Conservation (phyloP, 2,113 vertebrate species). For the Rostratula benghalensis region DNA sequence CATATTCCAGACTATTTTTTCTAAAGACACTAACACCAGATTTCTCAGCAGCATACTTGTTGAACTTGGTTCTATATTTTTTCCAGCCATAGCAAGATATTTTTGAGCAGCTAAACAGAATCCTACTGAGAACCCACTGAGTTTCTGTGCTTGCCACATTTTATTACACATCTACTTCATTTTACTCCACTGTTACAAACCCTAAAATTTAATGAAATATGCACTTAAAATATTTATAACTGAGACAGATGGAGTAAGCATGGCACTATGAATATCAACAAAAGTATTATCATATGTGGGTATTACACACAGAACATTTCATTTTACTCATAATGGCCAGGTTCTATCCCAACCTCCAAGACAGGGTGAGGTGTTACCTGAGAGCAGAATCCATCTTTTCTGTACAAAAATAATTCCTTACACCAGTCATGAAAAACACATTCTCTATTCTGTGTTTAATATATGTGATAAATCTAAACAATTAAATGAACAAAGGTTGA, state of each 20-base stretch:
- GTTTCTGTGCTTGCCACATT: background rate
- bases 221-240: conserved; percentile 32
- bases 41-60: background rate
- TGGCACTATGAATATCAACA: conserved; percentile 5
- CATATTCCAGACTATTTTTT: background rate
- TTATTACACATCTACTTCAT: conserved; percentile 21
- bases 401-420: background rate
- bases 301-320: background rate
- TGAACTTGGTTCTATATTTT: conserved; percentile 1
- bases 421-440: background rate
- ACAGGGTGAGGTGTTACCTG: background rate
- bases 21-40: background rate
- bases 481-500: background rate
- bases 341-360: background rate
- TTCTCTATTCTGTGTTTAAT: background rate
- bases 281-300: background rate
- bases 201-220: conserved; percentile 6
- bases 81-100: background rate
- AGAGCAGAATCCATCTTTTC: background rate
- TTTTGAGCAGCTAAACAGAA: conserved; percentile 10
- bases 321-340: background rate
- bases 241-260: conserved; percentile 20
- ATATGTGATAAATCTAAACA: background rate
- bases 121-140: background rate
- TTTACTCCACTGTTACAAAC: background rate